Base-by-base conservation (phyloP, 2,797 vertebrate genomes). In the Ara ararauna region DNA sequence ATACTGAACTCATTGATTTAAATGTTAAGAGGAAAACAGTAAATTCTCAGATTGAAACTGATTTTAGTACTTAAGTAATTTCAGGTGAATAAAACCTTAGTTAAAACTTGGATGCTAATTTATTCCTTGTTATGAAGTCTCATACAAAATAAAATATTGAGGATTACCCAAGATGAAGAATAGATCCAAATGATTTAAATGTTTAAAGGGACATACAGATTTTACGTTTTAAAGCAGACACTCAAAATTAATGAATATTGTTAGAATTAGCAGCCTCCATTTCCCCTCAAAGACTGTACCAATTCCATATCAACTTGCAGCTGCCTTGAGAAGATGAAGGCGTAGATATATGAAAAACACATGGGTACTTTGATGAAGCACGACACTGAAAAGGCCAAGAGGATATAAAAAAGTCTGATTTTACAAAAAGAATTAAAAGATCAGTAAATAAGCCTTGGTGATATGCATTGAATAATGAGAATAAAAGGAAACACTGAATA, bases 391-490 rank as follows among this genome's bases (percentile, higher is more conserved):
- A 91, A 86, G 56, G n/a, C 76, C 62, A 51, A 0, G 30, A 91
- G 54, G 54, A 97, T 92, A 78, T 79, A 81, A 85, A 91, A 90
- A 78, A 80, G 19, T 30, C 42, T 67, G 73, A 92, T 91, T 96
- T 91, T 88, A 81, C 66, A 95, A 87, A 96, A 83, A 60, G 87
- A 84, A 81, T 94, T 86, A 94, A 42, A 92, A 92, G 87, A 95
- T 94, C 93, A 94, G 92, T 96, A 97, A 97, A 96, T 96, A 96
- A 96, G 82, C 85, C 93, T 53, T 90, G 82, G 91, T 34, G 91
- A 47, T 89, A 85, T 0, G 0, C 70, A 73, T 5, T 93, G 87
- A 93, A 93, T 96, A 86, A 96, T 73, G 76, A 81, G 73, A 95
- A 90, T 73, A 94, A 96, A 96, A 94, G 74, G 80, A 42, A 90